Evolutionary conservation across 2,113 vertebrate species (phyloP).

Genomic region (Catagonus wagneri): DNA sequence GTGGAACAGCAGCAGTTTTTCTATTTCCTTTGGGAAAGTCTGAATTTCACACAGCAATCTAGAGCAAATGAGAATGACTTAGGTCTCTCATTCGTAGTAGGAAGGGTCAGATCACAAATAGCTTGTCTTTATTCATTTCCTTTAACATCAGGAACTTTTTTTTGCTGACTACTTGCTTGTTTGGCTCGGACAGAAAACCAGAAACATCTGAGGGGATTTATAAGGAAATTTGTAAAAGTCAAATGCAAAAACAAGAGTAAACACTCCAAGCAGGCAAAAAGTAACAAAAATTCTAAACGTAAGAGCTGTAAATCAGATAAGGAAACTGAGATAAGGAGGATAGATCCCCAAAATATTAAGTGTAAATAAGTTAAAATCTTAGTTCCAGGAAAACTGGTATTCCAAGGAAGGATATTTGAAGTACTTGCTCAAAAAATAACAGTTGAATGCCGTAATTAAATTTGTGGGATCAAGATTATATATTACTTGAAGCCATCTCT

Average conservation of each 20-base stretch:
- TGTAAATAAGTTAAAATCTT: constrained; percentile 7
- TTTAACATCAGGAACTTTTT: not conserved
- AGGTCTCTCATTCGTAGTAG: not conserved
- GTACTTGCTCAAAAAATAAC: not conserved
- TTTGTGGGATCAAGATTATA: not conserved
- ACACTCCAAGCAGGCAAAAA: not conserved
- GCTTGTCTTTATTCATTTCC: constrained; percentile 26
- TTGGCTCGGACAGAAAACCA: constrained; percentile 3
- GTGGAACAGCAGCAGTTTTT: not conserved
- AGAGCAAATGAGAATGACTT: constrained; percentile 36
- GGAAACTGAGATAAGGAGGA: not conserved
- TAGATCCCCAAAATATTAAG: not conserved
- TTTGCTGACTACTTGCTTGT: not conserved
- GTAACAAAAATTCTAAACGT: not conserved
- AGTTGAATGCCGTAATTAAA: constrained; percentile 25
- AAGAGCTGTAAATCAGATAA: not conserved
- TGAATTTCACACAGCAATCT: constrained; percentile 11
- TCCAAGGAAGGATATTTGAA: not conserved
- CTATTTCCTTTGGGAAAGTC: constrained; percentile 38
- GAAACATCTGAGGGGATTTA: not conserved
- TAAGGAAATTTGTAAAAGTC: not conserved
- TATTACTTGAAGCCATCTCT: not conserved
- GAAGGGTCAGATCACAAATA: constrained; percentile 30
- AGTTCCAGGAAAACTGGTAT: not conserved
- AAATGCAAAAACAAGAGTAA: not conserved